Evolutionary conservation across 1,140 invertebrate species (phyloP), one percentile per base, ranked within the genome.

Genomic region (Listronotus oregonensis): DNA sequence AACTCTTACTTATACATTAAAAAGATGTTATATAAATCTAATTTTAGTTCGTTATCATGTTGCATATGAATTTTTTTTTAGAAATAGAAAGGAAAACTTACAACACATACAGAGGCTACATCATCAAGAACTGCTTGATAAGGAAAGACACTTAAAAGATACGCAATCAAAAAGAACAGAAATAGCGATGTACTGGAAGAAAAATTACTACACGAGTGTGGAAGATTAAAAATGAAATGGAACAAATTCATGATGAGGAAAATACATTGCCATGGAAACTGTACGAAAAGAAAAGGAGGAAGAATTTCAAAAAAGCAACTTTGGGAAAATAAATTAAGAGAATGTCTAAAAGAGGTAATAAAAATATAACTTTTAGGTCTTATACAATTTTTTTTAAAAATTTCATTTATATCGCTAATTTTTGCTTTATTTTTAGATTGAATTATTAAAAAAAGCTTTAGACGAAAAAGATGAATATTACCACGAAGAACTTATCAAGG

Each of bases 211-310:
- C 79, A 78, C 51, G 75, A 77, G 62, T 74, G 71, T 50, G 71
- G 66, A 70, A 80, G 85, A 78, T 77, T 88, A 72, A 85, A 84
- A 77, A 78, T 47, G 86, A 87, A 76, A 75, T 87, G 60, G 85
- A 86, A 69, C 79, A 82, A 68, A 80, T 83, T 59, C 83, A 86
- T 69, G 78, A 80, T 43, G 85, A 87, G 66, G 86, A 87, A 85
- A 85, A 57, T 79, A 80, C 32, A 75, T 74, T n/a, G 83, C 83
- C 8, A 77, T 87, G 43, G 83, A 86, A 64, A 79, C 82, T 69
- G 70, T 82, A 27, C 77, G 81, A 52, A 77, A 71, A 50, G 75
- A 82, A 68, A 80, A 83, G 58, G 78, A 84, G 34, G 78, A 81
- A 56, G 82, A 84, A 71, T 77, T 84, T 44, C 68, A 78, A 11